Evolutionary conservation across 2,888 invertebrate species (phyloP).

Genomic region (Troides aeacus): DNA sequence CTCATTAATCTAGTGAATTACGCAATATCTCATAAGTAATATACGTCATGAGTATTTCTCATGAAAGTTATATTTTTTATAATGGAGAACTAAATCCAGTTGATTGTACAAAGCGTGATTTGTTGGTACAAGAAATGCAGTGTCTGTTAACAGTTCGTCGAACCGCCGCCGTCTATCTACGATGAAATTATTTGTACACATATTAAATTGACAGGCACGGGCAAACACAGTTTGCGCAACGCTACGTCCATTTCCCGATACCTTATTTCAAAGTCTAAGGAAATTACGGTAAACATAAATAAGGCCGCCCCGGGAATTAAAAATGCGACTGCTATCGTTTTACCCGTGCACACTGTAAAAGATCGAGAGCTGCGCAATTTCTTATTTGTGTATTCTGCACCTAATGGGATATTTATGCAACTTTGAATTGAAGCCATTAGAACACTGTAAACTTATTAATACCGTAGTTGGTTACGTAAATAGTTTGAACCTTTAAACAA

Average conservation of each 20-base stretch:
- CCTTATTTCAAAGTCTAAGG: conserved; percentile 25
- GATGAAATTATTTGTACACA: conserved; percentile 34
- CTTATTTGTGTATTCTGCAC: conserved; percentile 13
- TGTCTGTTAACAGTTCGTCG: conserved; percentile 46
- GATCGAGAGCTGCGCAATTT: conserved; percentile 12
- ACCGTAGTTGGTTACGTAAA: too few species aligned
- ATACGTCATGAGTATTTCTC: neutral
- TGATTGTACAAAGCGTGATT: conserved; percentile 35
- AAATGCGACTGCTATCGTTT: conserved; percentile 18
- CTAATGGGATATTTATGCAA: conserved; percentile 10
- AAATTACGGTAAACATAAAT: conserved; percentile 25
- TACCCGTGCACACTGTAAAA: conserved; percentile 17
- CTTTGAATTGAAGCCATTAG: neutral
- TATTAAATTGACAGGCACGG: conserved; percentile 24
- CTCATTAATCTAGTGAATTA: neutral
- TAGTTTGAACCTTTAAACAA: too few species aligned
- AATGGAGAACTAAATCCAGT: conserved; percentile 23
- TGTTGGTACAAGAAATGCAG: conserved; percentile 39
- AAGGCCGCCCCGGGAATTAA: conserved; percentile 24
- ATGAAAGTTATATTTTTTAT: conserved; percentile 8
- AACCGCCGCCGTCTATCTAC: conserved; percentile 46
- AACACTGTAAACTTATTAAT: too few species aligned
- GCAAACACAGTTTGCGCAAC: conserved; percentile 20
- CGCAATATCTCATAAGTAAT: neutral
- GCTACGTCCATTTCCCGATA: conserved; percentile 17